Conservation (phyloP, 2,113 vertebrate species). For the Amazona vittata region DNA sequence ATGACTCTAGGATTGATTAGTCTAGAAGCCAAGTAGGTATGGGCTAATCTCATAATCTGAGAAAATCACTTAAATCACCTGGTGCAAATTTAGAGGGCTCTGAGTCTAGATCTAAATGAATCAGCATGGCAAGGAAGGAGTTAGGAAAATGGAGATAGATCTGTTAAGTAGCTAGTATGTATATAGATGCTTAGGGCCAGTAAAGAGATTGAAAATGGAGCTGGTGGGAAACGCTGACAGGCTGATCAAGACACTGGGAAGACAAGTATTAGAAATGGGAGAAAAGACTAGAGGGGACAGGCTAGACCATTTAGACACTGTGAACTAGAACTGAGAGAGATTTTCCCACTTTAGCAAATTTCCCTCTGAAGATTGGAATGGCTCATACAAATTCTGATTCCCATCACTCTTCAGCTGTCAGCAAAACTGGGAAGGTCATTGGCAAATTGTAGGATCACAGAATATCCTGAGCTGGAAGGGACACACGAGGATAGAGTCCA, state of each 20-base stretch:
- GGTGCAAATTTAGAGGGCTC: background rate
- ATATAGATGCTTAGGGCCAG: background rate
- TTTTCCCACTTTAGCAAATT: background rate
- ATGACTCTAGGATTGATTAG: background rate
- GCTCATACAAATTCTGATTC: background rate
- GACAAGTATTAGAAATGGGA: background rate
- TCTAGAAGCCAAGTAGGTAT: background rate
- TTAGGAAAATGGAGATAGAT: background rate
- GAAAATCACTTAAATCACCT: background rate
- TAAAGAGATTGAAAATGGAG: background rate
- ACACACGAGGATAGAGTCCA: background rate
- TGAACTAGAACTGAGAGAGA: background rate
- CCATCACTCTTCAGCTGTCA: background rate
- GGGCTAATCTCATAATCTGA: background rate
- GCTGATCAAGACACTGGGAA: background rate
- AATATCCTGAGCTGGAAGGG: background rate
- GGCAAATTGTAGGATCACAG: background rate
- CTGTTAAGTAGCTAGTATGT: background rate
- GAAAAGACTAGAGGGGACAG: background rate
- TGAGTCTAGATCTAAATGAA: background rate
- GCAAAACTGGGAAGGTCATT: background rate
- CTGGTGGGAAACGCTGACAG: background rate
- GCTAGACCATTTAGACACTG: background rate
- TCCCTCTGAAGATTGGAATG: background rate
- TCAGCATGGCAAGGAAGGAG: background rate